Evolutionary conservation across 2,888 invertebrate genomes (phyloP), one percentile per base, ranked within the genome.

Genomic region (Tribolium freemani): DNA sequence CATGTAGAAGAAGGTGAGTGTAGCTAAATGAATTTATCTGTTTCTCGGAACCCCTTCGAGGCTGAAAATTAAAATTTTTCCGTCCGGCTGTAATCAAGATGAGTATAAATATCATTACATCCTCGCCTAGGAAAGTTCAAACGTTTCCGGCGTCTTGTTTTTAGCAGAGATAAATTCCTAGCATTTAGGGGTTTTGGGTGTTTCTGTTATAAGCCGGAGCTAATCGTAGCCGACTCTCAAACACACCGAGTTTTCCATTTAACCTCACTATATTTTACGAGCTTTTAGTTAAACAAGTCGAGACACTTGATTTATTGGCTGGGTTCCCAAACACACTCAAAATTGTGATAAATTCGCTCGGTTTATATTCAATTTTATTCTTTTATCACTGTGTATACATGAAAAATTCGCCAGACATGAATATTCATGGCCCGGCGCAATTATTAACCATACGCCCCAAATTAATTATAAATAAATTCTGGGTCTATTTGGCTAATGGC

Each of bases 211-310:
- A 56, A 56, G 54, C 54, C 54, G 54, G 31, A 56, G 54, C 54
- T 58, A 58, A 58, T 58, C 58, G 58, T 20, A 31, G 56, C n/a
- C 44, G 45, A 21, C 58, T 58, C 21, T 58, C 58, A 58, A 58
- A 58, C 58, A 58, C 58, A 58, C 45, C 58, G 58, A 58, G 45
- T 58, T 58, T 58, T 58, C 58, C 58, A 58, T 82, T 80, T 79
- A 79, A 80, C 79, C 80, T 79, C 76, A 77, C 79, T 82, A 80
- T 80, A 81, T 80, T 81, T 81, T 80, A 81, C 81, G 79, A 81
- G 81, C 80, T 81, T 82, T 82, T 81, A 81, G 81, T 82, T 81
- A 82, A 81, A 81, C 80, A 82, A 80, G 79, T 80, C 76, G 78
- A 75, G 80, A 78, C 78, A 73, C 75, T 78, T 81, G 81, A 81